Percentiles rank a stretch among this genome's conserved stretches.
Evolutionary conservation across 2,113 vertebrate genomes (phyloP).

Genomic region (Xerus inauris): DNA sequence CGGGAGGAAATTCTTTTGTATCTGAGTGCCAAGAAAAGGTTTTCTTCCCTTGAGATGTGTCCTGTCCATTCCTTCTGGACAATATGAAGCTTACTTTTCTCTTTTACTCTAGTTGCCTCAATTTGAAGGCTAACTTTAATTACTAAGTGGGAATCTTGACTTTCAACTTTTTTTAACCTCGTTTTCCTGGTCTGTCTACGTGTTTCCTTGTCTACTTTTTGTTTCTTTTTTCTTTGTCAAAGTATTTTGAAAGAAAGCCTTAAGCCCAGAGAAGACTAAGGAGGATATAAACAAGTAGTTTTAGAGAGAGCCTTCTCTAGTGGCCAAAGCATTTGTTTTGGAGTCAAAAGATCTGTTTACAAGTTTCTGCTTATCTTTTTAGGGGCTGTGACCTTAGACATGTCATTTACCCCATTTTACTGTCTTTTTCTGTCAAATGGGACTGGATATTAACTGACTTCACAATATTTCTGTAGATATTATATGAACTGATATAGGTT

Average conservation of each 20-base stretch:
- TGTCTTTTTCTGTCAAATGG: background rate
- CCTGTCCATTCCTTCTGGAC: background rate
- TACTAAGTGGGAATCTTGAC: background rate
- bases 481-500: background rate
- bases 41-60: background rate
- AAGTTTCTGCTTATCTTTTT: background rate
- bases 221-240: background rate
- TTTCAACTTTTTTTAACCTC: background rate
- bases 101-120: background rate
- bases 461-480: background rate
- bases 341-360: slow-evolving; percentile 10
- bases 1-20: background rate
- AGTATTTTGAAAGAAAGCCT: background rate
- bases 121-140: background rate
- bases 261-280: background rate
- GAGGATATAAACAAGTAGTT: background rate
- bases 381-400: background rate
- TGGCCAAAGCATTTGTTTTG: background rate
- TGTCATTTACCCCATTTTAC: background rate
- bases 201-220: background rate
- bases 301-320: background rate
- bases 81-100: background rate
- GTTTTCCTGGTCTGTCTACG: background rate
- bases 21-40: background rate
- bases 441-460: background rate